Conservation (phyloP, 1,140 invertebrate species). For the Stegodyphus mimosarum region DNA sequence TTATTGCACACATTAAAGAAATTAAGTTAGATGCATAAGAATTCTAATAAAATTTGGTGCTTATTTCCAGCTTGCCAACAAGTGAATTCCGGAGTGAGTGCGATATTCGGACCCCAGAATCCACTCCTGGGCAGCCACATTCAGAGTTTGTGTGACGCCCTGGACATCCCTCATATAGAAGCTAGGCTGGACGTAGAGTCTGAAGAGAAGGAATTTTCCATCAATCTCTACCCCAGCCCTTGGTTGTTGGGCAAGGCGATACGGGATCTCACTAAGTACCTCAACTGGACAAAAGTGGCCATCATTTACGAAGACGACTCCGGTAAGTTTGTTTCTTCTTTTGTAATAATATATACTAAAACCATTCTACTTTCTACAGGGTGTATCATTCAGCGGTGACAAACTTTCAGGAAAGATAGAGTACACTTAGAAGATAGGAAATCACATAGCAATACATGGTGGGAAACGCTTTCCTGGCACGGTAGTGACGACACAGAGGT, state of each 20-base stretch:
- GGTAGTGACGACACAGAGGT: too few species aligned
- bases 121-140: constrained; percentile 85
- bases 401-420: too few species aligned
- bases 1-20: too few species aligned
- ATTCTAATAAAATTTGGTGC: too few species aligned
- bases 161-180: constrained; percentile 90
- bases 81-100: constrained; percentile 79
- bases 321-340: constrained; percentile 71
- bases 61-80: constrained; percentile 82
- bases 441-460: too few species aligned
- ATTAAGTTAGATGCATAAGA: too few species aligned
- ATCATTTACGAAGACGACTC: constrained; percentile 92
- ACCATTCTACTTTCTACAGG: background rate
- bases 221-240: constrained; percentile 90
- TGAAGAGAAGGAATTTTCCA: constrained; percentile 80
- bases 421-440: too few species aligned
- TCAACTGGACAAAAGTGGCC: constrained; percentile 93
- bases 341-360: background rate
- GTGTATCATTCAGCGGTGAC: too few species aligned
- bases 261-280: constrained; percentile 85
- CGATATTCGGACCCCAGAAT: constrained; percentile 89
- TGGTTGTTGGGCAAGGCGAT: constrained; percentile 85
- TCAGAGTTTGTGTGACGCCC: constrained; percentile 87
- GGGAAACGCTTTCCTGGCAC: too few species aligned
- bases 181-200: constrained; percentile 70